Conservation (phyloP, 2,797 vertebrate species). For the Bradypodion pumilum region DNA sequence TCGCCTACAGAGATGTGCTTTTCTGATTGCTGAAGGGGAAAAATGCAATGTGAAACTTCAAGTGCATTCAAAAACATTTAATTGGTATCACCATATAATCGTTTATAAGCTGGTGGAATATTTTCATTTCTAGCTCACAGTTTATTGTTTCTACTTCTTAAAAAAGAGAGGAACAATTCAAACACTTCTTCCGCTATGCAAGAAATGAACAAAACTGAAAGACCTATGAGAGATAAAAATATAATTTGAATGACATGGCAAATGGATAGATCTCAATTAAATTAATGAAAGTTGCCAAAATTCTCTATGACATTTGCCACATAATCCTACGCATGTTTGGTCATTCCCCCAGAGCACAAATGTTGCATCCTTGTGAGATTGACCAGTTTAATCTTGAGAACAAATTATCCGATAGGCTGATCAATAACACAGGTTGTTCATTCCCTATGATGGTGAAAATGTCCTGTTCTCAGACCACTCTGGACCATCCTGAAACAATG, state of each 20-base stretch:
- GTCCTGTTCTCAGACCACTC: no score
- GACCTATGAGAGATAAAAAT: conserved; percentile 33
- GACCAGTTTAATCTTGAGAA: no score
- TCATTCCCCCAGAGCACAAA: neutral
- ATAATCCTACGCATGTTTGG: neutral
- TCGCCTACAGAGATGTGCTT: neutral
- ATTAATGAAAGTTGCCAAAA: conserved; percentile 36
- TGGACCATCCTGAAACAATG: no score
- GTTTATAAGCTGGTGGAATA: conserved; percentile 6
- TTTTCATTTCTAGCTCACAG: conserved; percentile 24
- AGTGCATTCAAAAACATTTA: conserved; percentile 39
- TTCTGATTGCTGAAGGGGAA: conserved; percentile 20
- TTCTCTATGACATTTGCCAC: conserved; percentile 23
- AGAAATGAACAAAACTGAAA: conserved; percentile 36
- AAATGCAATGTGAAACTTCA: conserved; percentile 31
- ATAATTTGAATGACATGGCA: conserved; percentile 41
- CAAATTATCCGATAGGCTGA: no score
- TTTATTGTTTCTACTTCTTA: conserved; percentile 36
- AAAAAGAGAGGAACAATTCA: conserved; percentile 37
- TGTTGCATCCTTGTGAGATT: no score
- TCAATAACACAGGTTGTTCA: no score
- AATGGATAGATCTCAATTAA: conserved; percentile 47
- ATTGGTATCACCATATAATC: conserved; percentile 31
- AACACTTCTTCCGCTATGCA: conserved; percentile 8
- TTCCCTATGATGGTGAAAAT: no score